Base-by-base conservation (phyloP, 2,113 vertebrate genomes). In the Clarias batrachus region DNA sequence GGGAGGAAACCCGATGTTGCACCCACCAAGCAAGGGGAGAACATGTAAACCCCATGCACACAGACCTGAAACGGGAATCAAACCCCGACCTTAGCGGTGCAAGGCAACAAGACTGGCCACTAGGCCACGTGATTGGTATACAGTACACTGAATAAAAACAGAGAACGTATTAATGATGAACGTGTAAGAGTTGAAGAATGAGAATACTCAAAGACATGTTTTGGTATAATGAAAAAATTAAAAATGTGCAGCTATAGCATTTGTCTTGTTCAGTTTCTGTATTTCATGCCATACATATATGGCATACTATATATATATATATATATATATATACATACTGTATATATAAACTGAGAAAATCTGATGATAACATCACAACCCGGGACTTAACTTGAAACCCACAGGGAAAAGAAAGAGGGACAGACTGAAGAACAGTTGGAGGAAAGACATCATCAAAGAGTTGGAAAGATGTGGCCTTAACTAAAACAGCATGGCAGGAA, bases 401-500 rank as follows among this genome's bases (percentile, higher is more conserved):
- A 56, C 79, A 56, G 59, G 33, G 30, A 74, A 59, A 70, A 63
- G 25, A 79, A 56, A 19, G 71, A 57, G 52, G 62, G 48, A 68
- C 37, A 85, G 76, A 57, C 60, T 66, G 74, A 85, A 62, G 25
- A 66, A 78, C 78, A 81, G 78, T 81, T 81, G 78, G 78, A 81
- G 57, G 30, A 81, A 81, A 81, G 56, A 81, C 30, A 81, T 54
- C 81, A 68, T 83, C 81, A 83, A 70, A 83, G 81, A 56, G 63
- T 12, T 70, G 81, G n/a, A 68, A 56, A 56, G 65, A 83, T 70
- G 65, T 54, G 81, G 81, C 81, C 27, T 57, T 83, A 83, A 83
- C 81, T 68, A 52, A 48, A 83, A 83, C 81, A 70, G 65, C 65
- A 83, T 83, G 81, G 65, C 21, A 7, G 57, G 78, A 81, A 59